Base-by-base conservation (phyloP, 1,140 invertebrate species). In the Drosophila bocqueti region DNA sequence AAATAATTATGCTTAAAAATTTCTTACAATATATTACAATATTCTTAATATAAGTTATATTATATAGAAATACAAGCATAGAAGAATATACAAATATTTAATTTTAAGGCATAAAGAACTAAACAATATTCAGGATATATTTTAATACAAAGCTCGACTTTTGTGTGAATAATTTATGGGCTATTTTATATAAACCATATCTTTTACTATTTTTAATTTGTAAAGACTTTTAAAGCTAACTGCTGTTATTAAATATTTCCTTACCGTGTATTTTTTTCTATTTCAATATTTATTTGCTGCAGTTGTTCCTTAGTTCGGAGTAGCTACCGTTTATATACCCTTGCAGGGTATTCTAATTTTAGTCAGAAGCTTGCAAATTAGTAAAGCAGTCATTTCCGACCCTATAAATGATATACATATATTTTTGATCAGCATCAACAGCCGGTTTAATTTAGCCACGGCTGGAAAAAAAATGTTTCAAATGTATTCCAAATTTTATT, bases 281-380 rank as follows among this genome's bases (percentile, higher is more conserved):
- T 60, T 55, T 66, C 18, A 45, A 31, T 71, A 71, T 71, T 71
- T 55, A 29, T 71, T 46, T 24, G 24, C 24, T 46, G 63, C 63
- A 50, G 29, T 52, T 64, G 65, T 69, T 59, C 21, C 29, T 31
- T 29, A 42, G 54, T 60, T 36, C 34, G 55, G n/a, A 38, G 18
- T n/a, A 18, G 58, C 80, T 79, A 66, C 52, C 62, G 60, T 64
- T 77, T 66, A 60, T 11, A 34, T 34, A 34, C 34, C 4, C 34
- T 34, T 34, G 3, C 34, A 11, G 34, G 34, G 34, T 34, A 11
- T 34, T 34, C 3, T 34, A 34, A 11, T 34, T 34, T 34, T 34
- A 34, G 9, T 34, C 34, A 11, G 34, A 34, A 34, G 10, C 10
- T 34, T 34, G 10, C 3, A 34, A 34, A 34, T 11, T 10, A 24